phyloP scores from a whole-genome alignment of 2,113 vertebrate genomes.

The Grus americana region DNA sequence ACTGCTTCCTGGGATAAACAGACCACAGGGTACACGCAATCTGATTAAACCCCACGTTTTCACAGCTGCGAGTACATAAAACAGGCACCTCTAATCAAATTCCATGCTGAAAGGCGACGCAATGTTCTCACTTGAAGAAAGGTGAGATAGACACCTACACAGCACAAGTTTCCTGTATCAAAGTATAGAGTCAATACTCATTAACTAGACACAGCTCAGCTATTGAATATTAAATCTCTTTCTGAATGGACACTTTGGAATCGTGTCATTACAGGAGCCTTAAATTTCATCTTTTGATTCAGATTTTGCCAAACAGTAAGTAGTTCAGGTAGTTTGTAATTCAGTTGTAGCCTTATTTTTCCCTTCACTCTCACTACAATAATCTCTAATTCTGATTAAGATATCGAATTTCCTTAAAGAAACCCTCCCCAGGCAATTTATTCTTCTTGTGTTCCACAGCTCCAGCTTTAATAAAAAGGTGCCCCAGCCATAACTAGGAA shows the following conservation, averaged over 20 bases:
- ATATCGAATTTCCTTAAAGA: not conserved
- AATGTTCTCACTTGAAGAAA: not conserved
- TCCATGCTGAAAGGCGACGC: not conserved
- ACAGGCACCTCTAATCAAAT: not conserved
- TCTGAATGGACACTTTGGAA: not conserved
- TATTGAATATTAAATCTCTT: not conserved
- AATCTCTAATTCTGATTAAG: conserved; percentile 14
- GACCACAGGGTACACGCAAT: not conserved
- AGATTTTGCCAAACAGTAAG: not conserved
- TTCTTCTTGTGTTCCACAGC: not conserved
- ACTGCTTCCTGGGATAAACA: not conserved
- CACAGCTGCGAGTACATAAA: not conserved
- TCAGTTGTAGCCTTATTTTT: not conserved
- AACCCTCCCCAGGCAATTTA: not conserved
- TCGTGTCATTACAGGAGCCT: not conserved
- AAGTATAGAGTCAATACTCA: not conserved
- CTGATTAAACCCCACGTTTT: not conserved
- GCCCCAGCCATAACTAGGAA: not conserved
- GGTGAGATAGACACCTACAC: fast-evolving
- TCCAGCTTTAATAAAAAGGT: not conserved
- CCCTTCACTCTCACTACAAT: not conserved
- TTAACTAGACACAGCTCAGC: not conserved
- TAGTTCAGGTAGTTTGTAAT: not conserved
- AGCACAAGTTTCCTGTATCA: not conserved
- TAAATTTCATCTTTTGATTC: not conserved